These are phyloP conservation scores for Anastrepha ludens DNA, from an alignment of 1,140 invertebrate genomes.

Conservation along the genomic window DNA sequence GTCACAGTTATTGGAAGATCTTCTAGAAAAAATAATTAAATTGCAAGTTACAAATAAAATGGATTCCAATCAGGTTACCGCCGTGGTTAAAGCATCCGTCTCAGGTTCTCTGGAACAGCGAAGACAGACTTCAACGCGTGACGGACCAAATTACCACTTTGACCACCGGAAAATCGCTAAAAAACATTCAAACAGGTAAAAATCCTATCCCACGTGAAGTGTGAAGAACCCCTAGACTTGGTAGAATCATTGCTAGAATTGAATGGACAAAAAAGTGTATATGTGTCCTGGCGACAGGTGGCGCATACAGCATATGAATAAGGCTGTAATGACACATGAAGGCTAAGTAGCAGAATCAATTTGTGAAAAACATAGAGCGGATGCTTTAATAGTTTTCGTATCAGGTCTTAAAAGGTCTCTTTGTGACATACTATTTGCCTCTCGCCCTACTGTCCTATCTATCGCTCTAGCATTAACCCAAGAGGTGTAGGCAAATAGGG, in stretches of 20 bases:
- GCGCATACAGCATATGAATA: conserved; percentile 44
- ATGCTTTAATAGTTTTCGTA: neutral
- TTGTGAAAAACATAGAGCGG: neutral
- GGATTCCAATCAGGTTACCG: neutral
- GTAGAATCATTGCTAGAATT: neutral
- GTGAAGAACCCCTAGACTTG: neutral
- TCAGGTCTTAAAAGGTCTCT: conserved; percentile 9
- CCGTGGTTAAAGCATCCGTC: neutral
- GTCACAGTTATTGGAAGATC: no score
- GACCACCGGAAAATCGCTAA: conserved; percentile 21
- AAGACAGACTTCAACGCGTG: neutral
- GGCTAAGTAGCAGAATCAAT: neutral
- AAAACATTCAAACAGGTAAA: conserved; percentile 55
- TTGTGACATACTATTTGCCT: conserved; percentile 24
- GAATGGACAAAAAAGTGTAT: neutral
- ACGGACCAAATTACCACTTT: conserved; percentile 32
- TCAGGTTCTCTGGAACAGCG: neutral
- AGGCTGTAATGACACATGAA: conserved; percentile 50
- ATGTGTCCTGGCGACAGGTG: neutral
- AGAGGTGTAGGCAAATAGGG: neutral
- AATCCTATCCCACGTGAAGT: conserved; percentile 47
- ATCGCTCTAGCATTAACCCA: neutral
- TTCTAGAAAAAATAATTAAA: neutral
- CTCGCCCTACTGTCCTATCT: neutral
- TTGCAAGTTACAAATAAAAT: neutral